phyloP scores from a whole-genome alignment of 2,797 vertebrate genomes.

The Pseudochaenichthys georgianus region DNA sequence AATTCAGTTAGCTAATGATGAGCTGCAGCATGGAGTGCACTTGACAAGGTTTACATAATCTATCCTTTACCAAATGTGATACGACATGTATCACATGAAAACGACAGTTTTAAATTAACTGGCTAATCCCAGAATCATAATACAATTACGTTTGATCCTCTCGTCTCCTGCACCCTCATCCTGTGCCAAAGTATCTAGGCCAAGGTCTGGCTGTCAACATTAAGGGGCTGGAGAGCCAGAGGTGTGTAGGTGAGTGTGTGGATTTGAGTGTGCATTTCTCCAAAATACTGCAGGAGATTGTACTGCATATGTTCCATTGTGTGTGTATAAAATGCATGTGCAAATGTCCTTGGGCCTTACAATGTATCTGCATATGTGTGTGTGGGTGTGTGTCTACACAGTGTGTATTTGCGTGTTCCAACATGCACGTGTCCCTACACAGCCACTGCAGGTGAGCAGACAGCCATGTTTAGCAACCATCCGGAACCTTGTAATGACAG shows the following conservation, averaged over 20 bases:
- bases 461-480: slow-evolving; percentile 41
- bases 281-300: not conserved
- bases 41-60: not conserved
- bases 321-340: not conserved
- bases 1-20: slow-evolving; percentile 11
- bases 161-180: slow-evolving; percentile 14
- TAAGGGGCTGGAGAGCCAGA: not conserved
- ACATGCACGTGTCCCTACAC: slow-evolving; percentile 20
- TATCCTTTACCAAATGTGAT: not conserved
- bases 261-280: not conserved
- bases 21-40: not conserved
- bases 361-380: not conserved
- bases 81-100: not conserved
- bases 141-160: slow-evolving; percentile 11
- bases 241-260: not conserved
- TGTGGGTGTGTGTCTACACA: not conserved
- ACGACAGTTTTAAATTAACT: not conserved
- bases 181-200: slow-evolving; percentile 32
- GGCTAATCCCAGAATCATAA: not conserved
- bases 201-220: slow-evolving; percentile 17
- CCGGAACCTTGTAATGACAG: slow-evolving; percentile 27
- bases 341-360: not conserved
- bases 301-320: not conserved
- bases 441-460: slow-evolving; percentile 51
- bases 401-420: not conserved